Conservation (phyloP, 2,888 invertebrate genomes). For the Drosophila bunnanda region DNA sequence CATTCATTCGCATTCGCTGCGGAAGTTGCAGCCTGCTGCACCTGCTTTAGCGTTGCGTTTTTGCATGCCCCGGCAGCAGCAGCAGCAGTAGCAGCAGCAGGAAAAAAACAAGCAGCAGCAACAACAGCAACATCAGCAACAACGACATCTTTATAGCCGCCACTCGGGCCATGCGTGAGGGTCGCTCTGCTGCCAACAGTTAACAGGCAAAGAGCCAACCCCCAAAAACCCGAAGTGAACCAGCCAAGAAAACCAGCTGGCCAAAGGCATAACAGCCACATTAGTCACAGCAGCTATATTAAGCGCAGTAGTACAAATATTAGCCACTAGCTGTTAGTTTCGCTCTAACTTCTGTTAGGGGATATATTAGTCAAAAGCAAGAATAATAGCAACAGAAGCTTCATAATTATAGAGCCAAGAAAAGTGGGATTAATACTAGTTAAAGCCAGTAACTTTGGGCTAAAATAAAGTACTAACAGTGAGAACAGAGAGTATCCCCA, state of each 20-base stretch:
- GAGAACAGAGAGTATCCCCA: neutral
- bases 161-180: constrained; percentile 63
- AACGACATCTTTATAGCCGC: constrained; percentile 74
- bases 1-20: constrained; percentile 56
- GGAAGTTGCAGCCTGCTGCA: constrained; percentile 71
- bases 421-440: neutral
- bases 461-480: neutral
- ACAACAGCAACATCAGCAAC: constrained; percentile 29
- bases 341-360: constrained; percentile 1
- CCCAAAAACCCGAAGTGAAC: constrained; percentile 48
- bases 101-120: constrained; percentile 27
- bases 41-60: constrained; percentile 74
- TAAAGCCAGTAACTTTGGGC: neutral
- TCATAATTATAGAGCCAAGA: neutral
- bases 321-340: constrained; percentile 15
- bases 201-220: constrained; percentile 54
- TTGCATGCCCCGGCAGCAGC: constrained; percentile 60
- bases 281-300: constrained; percentile 26
- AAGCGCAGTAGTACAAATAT: constrained; percentile 1
- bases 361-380: neutral
- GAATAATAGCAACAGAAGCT: neutral
- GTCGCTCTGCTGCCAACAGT: constrained; percentile 51
- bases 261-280: constrained; percentile 14
- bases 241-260: constrained; percentile 35
- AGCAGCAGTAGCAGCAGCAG: constrained; percentile 29